A percentile compares a stretch with the other conserved stretches of the same genome.
These are phyloP conservation scores for Norana najaformis DNA, from an alignment of 2,888 invertebrate species.

Conservation along the genomic window DNA sequence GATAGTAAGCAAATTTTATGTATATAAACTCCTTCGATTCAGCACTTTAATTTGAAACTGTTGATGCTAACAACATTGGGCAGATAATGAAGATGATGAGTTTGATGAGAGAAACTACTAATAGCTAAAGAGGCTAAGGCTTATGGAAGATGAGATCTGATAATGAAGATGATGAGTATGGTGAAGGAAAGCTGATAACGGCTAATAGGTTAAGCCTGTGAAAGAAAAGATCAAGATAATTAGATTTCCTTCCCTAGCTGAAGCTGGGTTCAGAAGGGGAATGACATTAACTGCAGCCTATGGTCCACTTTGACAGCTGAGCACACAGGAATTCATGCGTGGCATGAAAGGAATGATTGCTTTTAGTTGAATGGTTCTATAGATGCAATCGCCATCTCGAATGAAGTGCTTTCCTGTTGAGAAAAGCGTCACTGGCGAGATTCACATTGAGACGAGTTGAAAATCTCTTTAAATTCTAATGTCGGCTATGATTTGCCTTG, in stretches of 20 bases:
- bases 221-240: background rate
- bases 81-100: background rate
- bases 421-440: background rate
- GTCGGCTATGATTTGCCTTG: too few relatives aligned
- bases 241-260: background rate
- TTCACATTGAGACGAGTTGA: background rate
- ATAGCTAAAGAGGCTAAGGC: too few relatives aligned
- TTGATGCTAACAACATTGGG: background rate
- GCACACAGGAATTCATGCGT: background rate
- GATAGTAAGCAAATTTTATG: too few relatives aligned
- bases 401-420: background rate
- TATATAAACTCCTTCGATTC: background rate
- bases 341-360: background rate
- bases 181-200: background rate
- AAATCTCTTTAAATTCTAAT: too few relatives aligned
- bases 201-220: background rate
- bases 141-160: background rate
- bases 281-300: background rate
- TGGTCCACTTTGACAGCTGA: background rate
- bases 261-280: background rate
- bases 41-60: background rate
- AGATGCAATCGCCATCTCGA: background rate
- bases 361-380: slow-evolving; percentile 13
- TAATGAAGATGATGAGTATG: background rate
- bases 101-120: background rate